These are phyloP conservation scores for Ceyx melanurus DNA, from an alignment of 2,113 vertebrate species.

Conservation along the genomic window DNA sequence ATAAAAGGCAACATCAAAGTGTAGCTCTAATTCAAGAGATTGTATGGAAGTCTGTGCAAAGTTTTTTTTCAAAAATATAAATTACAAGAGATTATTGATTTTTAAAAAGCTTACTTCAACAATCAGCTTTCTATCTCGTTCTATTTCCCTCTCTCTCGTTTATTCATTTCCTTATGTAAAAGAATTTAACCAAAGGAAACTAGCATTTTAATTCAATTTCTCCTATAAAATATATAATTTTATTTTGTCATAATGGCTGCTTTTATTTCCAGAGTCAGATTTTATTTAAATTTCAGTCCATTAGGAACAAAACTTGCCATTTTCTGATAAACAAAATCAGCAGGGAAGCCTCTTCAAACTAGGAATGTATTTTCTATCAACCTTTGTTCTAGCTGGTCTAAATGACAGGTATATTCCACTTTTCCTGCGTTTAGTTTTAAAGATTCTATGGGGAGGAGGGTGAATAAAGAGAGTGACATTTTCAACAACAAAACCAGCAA, in stretches of 20 bases:
- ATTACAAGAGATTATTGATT: conserved; percentile 82
- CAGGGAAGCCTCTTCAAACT: conserved; percentile 88
- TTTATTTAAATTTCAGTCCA: conserved; percentile 95
- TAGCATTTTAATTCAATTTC: conserved; percentile 87
- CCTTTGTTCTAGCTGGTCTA: conserved; percentile 87
- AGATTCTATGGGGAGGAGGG: conserved; percentile 77
- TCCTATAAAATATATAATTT: conserved; percentile 86
- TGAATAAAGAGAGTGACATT: conserved; percentile 78
- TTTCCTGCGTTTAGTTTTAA: conserved; percentile 82
- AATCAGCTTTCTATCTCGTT: conserved; percentile 77
- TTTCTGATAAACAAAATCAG: conserved; percentile 98
- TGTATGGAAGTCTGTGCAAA: conserved; percentile 70
- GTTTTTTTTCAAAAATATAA: conserved; percentile 80
- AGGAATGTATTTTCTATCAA: conserved; percentile 85
- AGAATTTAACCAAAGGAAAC: conserved; percentile 84
- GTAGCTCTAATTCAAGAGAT: conserved; percentile 70
- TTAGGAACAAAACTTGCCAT: conserved; percentile 90
- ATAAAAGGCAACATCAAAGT: conserved; percentile 72
- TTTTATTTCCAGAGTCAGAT: conserved; percentile 91
- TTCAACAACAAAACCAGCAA: conserved; percentile 86
- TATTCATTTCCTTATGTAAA: conserved; percentile 86
- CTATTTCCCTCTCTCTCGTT: conserved; percentile 68
- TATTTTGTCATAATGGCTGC: conserved; percentile 88
- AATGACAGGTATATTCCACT: conserved; percentile 93
- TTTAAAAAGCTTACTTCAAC: conserved; percentile 80